Evolutionary conservation across 2,888 invertebrate genomes (phyloP).

Genomic region (Caenorhabditis japonica): DNA sequence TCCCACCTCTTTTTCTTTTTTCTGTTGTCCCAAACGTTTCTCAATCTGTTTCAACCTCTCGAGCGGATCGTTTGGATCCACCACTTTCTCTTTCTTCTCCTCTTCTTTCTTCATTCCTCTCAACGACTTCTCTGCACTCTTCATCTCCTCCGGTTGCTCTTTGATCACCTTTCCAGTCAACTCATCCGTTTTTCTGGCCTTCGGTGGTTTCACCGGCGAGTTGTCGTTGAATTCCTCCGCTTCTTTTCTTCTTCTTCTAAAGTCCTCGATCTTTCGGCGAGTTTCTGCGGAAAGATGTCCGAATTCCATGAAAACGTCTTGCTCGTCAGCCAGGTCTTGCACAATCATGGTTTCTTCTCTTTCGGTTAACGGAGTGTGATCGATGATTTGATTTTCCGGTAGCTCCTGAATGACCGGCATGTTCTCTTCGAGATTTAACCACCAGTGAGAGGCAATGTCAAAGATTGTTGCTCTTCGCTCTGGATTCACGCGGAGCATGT

Average conservation of each 20-base stretch:
- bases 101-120: constrained; percentile 58
- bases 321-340: constrained; percentile 76
- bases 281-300: constrained; percentile 70
- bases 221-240: constrained; percentile 77
- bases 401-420: constrained; percentile 77
- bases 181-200: constrained; percentile 59
- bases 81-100: constrained; percentile 44
- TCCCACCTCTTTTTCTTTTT: constrained; percentile 50
- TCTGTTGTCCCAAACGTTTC: constrained; percentile 61
- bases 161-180: constrained; percentile 38
- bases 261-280: constrained; percentile 76
- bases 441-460: constrained; percentile 95
- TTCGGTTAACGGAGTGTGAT: constrained; percentile 76
- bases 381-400: constrained; percentile 77
- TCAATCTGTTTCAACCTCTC: constrained; percentile 76
- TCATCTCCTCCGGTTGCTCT: constrained; percentile 64
- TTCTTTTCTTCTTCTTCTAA: constrained; percentile 76
- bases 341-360: constrained; percentile 76
- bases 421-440: constrained; percentile 85
- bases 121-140: constrained; percentile 71
- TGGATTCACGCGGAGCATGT: constrained; percentile 93
- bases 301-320: constrained; percentile 78
- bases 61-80: constrained; percentile 71
- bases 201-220: constrained; percentile 75
- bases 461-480: constrained; percentile 90